A percentile compares a stretch with the other conserved stretches of the same genome.
Conservation (phyloP, 1,140 invertebrate species). For the Dolichoris vasculosae region DNA sequence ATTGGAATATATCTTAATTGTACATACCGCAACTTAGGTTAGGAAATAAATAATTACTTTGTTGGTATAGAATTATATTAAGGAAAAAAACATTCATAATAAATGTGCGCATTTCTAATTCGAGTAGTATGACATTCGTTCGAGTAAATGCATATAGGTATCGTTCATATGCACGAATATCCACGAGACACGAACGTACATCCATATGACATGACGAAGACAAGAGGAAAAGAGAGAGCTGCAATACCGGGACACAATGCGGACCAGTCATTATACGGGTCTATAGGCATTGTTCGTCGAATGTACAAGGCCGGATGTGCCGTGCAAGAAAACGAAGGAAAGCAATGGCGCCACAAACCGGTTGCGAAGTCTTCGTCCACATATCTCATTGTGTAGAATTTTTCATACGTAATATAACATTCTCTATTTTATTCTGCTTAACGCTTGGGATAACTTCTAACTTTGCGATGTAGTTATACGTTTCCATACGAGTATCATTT, state of each 20-base stretch:
- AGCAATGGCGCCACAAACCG: conserved; percentile 60
- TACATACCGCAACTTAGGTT: no score
- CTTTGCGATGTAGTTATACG: neutral
- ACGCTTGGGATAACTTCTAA: neutral
- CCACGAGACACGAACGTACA: neutral
- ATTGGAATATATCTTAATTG: no score
- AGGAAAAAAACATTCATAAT: no score
- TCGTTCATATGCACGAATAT: conserved; percentile 16
- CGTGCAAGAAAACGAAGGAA: conserved; percentile 57
- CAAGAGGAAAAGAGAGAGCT: neutral
- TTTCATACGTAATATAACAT: conserved; percentile 40
- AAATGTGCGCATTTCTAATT: neutral
- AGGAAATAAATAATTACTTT: no score
- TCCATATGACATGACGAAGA: conserved; percentile 34
- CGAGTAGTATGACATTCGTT: neutral
- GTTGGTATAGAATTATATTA: no score
- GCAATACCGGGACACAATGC: conserved; percentile 55
- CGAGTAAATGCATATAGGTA: neutral
- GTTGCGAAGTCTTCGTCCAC: conserved; percentile 50
- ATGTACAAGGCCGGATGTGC: conserved; percentile 56
- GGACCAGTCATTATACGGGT: conserved; percentile 62
- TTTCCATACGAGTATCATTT: neutral
- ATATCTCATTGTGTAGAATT: conserved; percentile 45
- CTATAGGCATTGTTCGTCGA: conserved; percentile 62
- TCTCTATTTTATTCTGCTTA: conserved; percentile 22